Percentiles rank a stretch among this genome's conserved stretches.
phyloP scores from a whole-genome alignment of 2,888 invertebrate genomes.

The Lithosia quadra region DNA sequence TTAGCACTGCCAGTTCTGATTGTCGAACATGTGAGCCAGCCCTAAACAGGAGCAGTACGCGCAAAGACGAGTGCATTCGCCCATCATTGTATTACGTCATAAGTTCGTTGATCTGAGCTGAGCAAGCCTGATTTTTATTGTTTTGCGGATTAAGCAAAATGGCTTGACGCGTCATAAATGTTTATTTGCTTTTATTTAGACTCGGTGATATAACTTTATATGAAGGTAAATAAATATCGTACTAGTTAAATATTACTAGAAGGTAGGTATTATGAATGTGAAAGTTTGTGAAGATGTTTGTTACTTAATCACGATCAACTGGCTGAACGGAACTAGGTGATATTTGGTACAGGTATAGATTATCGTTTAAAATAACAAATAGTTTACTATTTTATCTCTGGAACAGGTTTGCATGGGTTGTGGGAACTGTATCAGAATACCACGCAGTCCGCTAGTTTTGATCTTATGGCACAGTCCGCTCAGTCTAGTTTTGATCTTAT shows the following conservation, averaged over 20 bases:
- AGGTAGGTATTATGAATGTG: background rate
- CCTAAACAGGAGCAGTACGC: slow-evolving; percentile 27
- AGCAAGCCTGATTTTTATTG: slow-evolving; percentile 33
- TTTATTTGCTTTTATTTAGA: slow-evolving; percentile 35
- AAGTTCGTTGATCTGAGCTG: slow-evolving; percentile 25
- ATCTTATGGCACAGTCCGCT: no score
- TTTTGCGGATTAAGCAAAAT: slow-evolving; percentile 34
- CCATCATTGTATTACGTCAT: slow-evolving; percentile 38
- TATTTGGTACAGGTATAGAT: no score
- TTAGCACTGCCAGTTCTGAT: no score
- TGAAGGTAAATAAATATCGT: background rate
- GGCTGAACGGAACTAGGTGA: no score
- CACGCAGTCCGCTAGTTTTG: no score
- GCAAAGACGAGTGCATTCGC: slow-evolving; percentile 40
- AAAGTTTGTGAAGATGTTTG: no score
- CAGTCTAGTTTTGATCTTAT: no score
- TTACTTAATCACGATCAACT: no score
- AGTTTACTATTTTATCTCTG: no score
- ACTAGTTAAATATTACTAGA: background rate
- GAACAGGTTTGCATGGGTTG: no score
- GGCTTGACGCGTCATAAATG: slow-evolving; percentile 22
- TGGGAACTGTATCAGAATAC: no score
- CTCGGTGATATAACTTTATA: slow-evolving; percentile 1
- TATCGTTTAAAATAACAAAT: no score
- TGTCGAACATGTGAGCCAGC: slow-evolving; percentile 17